Evolutionary conservation across 2,113 vertebrate genomes (phyloP).

Genomic region (Diphyllodes magnificus): DNA sequence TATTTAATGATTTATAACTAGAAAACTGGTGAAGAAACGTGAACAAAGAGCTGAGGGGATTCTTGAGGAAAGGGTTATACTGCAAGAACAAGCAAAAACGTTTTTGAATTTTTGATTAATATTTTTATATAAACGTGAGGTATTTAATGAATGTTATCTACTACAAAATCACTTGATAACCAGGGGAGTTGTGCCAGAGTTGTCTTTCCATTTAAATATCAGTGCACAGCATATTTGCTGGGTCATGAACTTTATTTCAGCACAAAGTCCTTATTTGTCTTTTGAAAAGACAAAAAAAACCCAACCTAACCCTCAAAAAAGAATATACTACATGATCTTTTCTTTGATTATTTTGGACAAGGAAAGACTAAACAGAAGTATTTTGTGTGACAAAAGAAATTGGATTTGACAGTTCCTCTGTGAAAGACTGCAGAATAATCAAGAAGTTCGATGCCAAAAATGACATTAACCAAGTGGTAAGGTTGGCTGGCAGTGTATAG

Average conservation of each 20-base stretch:
- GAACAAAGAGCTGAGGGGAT: background rate
- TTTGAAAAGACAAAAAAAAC: background rate
- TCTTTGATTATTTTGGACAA: background rate
- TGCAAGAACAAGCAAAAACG: background rate
- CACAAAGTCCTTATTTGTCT: background rate
- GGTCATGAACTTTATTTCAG: background rate
- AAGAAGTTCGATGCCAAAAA: background rate
- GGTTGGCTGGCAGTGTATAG: background rate
- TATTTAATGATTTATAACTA: background rate
- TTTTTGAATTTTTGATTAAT: background rate
- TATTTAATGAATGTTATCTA: background rate
- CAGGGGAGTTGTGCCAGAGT: background rate
- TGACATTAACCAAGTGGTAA: rapidly evolving
- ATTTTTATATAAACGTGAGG: background rate
- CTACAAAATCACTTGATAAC: background rate
- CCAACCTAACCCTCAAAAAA: background rate
- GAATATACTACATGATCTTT: background rate
- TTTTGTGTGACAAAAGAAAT: background rate
- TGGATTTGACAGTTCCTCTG: background rate
- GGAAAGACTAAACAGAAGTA: background rate
- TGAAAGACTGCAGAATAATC: background rate
- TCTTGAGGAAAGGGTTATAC: background rate
- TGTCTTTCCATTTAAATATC: background rate
- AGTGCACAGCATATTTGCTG: background rate
- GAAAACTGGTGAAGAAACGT: background rate